These are phyloP conservation scores for Chloroclystis v-ata DNA, from an alignment of 2,888 invertebrate genomes.

Conservation along the genomic window DNA sequence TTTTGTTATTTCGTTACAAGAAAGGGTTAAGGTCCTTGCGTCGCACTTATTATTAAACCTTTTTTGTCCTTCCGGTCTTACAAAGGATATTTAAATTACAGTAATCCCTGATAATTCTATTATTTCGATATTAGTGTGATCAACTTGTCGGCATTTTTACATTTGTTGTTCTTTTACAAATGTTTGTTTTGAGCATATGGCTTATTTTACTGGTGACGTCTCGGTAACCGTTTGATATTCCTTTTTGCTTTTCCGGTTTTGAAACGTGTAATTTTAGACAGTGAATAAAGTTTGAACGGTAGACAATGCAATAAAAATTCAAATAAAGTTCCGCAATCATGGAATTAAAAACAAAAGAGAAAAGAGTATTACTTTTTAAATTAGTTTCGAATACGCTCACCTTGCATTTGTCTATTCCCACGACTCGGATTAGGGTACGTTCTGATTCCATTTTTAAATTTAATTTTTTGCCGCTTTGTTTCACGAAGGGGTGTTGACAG, in stretches of 20 bases:
- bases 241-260: constrained; percentile 34
- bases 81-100: constrained; percentile 74
- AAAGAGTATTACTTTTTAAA: constrained; percentile 76
- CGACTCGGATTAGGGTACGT: constrained; percentile 69
- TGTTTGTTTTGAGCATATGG: constrained; percentile 70
- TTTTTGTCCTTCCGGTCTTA: constrained; percentile 76
- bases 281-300: constrained; percentile 15
- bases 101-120: constrained; percentile 77
- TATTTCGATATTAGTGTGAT: constrained; percentile 68
- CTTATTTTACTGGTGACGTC: constrained; percentile 41
- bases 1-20: constrained; percentile 56
- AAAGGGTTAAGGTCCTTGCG: constrained; percentile 71
- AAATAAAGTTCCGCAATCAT: constrained; percentile 23
- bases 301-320: constrained; percentile 22
- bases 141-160: constrained; percentile 64
- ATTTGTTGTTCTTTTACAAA: constrained; percentile 41
- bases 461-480: constrained; percentile 69
- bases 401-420: constrained; percentile 74
- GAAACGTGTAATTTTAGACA: constrained; percentile 30
- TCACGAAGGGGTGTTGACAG: constrained; percentile 78
- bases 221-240: constrained; percentile 37
- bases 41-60: constrained; percentile 75
- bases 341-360: constrained; percentile 47
- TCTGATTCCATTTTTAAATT: constrained; percentile 66
- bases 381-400: constrained; percentile 75